These are phyloP conservation scores for Xestia sexstrigata DNA, from an alignment of 2,888 invertebrate genomes.

Conservation along the genomic window DNA sequence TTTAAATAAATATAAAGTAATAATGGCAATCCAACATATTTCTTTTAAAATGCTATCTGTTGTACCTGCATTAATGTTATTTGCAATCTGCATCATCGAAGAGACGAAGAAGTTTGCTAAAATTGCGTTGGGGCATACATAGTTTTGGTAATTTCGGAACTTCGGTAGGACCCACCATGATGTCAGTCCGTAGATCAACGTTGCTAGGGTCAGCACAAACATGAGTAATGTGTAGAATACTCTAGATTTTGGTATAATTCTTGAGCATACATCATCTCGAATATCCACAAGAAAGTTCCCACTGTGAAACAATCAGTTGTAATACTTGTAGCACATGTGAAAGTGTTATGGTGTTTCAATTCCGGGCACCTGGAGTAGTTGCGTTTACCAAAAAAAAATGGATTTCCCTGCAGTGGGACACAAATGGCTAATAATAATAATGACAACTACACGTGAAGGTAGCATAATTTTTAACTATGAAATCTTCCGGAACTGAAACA, in stretches of 20 bases:
- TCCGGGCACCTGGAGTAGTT: neutral
- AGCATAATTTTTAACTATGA: neutral
- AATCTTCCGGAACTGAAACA: neutral
- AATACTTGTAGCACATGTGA: neutral
- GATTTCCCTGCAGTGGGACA: no score
- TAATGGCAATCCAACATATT: neutral
- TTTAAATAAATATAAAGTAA: no score
- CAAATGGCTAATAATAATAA: no score
- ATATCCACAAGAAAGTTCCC: neutral
- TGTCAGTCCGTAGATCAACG: conserved; percentile 12
- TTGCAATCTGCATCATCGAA: neutral
- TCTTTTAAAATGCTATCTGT: neutral
- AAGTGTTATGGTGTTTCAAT: neutral
- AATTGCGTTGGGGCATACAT: conserved; percentile 11
- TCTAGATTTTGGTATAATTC: neutral
- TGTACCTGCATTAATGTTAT: neutral
- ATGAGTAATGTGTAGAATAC: neutral
- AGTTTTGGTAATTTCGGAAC: conserved; percentile 13
- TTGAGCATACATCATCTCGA: neutral
- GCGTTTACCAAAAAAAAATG: no score
- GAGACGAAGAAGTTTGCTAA: neutral
- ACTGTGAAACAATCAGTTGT: neutral
- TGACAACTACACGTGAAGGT: no score
- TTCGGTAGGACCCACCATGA: conserved; percentile 5
- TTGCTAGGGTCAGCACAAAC: neutral